phyloP scores from a whole-genome alignment of 2,113 vertebrate genomes.

The Chaetorhynchus papuensis region DNA sequence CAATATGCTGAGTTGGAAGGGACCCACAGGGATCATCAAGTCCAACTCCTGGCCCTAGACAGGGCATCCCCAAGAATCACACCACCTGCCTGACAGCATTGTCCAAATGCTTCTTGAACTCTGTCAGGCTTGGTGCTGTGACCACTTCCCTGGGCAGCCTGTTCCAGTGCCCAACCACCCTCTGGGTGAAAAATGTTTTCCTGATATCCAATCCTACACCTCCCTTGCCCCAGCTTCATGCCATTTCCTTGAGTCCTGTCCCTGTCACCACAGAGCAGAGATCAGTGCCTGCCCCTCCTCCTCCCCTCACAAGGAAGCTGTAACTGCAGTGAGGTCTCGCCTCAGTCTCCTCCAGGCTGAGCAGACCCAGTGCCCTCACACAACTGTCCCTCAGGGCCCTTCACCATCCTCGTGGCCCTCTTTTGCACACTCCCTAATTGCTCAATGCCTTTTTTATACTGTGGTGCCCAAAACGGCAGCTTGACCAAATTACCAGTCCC shows the following conservation, averaged over 20 bases:
- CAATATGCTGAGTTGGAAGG: not conserved
- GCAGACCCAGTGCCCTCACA: not conserved
- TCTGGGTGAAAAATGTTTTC: fast-evolving
- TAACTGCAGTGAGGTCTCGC: not conserved
- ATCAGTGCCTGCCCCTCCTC: not conserved
- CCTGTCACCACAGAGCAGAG: not conserved
- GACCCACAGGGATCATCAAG: not conserved
- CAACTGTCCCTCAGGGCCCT: fast-evolving
- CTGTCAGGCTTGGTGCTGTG: not conserved
- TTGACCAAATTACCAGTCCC: not conserved
- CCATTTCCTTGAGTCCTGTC: not conserved
- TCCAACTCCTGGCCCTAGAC: not conserved
- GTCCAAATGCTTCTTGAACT: not conserved
- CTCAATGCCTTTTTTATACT: not conserved
- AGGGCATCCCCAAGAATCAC: not conserved
- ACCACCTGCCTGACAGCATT: not conserved
- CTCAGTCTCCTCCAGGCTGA: not conserved
- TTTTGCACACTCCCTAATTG: not conserved
- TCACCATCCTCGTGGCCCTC: not conserved
- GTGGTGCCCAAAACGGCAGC: not conserved
- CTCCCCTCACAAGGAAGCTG: fast-evolving
- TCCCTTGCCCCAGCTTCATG: not conserved
- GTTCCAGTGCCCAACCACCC: fast-evolving
- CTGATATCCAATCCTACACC: not conserved
- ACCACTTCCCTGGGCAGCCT: not conserved